Evolutionary conservation across 2,113 vertebrate species (phyloP), one percentile per base, ranked within the genome.

Genomic region (Salminus brasiliensis): DNA sequence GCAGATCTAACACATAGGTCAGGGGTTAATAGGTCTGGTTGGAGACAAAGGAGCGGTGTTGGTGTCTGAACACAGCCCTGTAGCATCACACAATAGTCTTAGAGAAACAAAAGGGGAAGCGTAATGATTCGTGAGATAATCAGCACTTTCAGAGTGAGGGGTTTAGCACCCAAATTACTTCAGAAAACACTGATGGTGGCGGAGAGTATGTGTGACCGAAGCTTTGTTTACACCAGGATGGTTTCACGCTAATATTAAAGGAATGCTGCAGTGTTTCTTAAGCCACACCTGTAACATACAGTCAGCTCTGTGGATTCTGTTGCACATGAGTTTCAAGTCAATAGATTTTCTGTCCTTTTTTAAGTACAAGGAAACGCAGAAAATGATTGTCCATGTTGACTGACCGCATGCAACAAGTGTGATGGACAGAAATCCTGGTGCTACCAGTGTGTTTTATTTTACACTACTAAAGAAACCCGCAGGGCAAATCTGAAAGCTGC

Each of bases 31-130:
- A 63, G 47, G 53, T 68, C 71, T 25, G 23, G 23, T 43, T 15
- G 27, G 45, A 83, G 49, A 78, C 75, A 81, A 85, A 85, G 53
- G 60, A 16, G 43, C 6, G 25, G 23, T 62, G 59, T 76, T 79
- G 53, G 57, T 57, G 39, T 71, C 63, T 55, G 18, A 68, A 27
- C 21, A 27, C 59, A 71, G 71, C 74, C 75, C 49, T 30, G 32
- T 36, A 69, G 41, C 25, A 16, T 53, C 81, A 47, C 36, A 81
- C 85, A 70, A 82, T 72, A 74, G 34, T 3, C 16, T 59, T 66
- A 34, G 13, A 59, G 52, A 57, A 79, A 67, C 76, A 84, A 83
- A 59, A 74, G 52, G 39, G 70, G 55, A 68, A 72, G 68, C 15
- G 41, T 63, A 81, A 73, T 74, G 76, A 78, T 29, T 79, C 13